Base-by-base conservation (phyloP, 2,797 vertebrate genomes). In the Carduelis carduelis region DNA sequence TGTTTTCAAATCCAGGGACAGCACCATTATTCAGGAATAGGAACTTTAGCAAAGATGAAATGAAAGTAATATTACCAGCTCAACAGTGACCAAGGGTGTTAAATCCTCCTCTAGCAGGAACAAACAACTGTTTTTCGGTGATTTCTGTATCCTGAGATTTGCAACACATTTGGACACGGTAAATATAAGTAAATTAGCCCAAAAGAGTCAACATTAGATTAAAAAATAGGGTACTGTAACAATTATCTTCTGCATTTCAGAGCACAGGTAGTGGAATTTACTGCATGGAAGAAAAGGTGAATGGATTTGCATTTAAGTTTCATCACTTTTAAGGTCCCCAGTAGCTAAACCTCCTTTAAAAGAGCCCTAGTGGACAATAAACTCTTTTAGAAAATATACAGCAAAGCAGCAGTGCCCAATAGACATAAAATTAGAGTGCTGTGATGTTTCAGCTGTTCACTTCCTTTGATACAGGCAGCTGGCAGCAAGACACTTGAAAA, bases 1-100 rank as follows among this genome's bases (percentile, higher is more conserved):
- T 72, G 92, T 89, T 97, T 95, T 97, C 92, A 96, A 96, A 87
- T 69, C 89, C 90, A 59, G 66, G 93, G 84, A 85, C 90, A 95
- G 94, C 83, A 85, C 89, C 82, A 74, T 94, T 96, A 92, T 93
- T 97, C 96, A 97, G 91, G 64, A 80, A 85, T 18, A 86, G 65
- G 64, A 80, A 89, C 69, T 97, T 87, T 3, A 46, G 87, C 95
- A 96, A 91, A 93, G 89, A 88, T 1, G 43, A 95, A 96, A 94
- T 87, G 88, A 96, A 97, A 95, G 86, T 72, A 97, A 83, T 95
- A 86, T 89, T 78, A 93, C 77, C 61, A 68, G 53, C 43, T 66
- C 37, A 85, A 50, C 59, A 87, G 47, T 80, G 86, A 65, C 94
- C 88, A 82, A 91, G 43, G 43, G 47, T 7, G 2, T 64, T 86